Evolutionary conservation across 2,888 invertebrate species (phyloP).

Genomic region (Andrena bucephala): DNA sequence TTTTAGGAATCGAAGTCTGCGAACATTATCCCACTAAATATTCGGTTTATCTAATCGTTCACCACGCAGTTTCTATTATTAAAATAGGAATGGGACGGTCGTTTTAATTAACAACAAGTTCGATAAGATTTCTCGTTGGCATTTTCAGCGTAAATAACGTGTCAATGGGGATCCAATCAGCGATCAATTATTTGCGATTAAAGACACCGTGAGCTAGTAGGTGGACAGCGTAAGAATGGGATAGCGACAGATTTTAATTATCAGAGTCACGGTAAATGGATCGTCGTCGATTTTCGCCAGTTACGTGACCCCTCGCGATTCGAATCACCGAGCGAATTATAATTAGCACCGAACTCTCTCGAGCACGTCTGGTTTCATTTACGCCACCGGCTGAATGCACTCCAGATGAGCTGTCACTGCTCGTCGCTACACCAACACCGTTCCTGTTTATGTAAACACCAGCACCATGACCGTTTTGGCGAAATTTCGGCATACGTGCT

Average conservation of each 20-base stretch:
- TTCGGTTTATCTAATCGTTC: background rate
- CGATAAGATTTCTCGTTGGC: background rate
- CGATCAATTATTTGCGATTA: constrained; percentile 38
- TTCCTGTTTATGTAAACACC: constrained; percentile 38
- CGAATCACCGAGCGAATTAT: constrained; percentile 43
- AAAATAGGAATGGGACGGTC: background rate
- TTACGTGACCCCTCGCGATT: constrained; percentile 48
- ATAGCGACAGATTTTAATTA: constrained; percentile 41
- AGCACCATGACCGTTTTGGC: constrained; percentile 3
- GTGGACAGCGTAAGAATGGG: background rate
- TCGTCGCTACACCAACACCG: constrained; percentile 14
- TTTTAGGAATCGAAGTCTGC: background rate
- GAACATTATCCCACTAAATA: background rate
- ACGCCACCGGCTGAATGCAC: constrained; percentile 44
- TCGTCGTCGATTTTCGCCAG: constrained; percentile 24
- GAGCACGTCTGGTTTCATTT: constrained; percentile 55
- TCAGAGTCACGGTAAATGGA: constrained; percentile 28
- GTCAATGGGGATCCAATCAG: constrained; percentile 5
- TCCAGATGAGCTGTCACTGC: constrained; percentile 47
- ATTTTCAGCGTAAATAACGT: constrained; percentile 25
- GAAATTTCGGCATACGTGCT: background rate
- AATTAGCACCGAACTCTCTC: constrained; percentile 52
- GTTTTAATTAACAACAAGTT: constrained; percentile 13
- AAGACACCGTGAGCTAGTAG: background rate
- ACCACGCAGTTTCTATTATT: background rate